Evolutionary conservation across 2,888 invertebrate species (phyloP).

Genomic region (Epinotia demarniana): DNA sequence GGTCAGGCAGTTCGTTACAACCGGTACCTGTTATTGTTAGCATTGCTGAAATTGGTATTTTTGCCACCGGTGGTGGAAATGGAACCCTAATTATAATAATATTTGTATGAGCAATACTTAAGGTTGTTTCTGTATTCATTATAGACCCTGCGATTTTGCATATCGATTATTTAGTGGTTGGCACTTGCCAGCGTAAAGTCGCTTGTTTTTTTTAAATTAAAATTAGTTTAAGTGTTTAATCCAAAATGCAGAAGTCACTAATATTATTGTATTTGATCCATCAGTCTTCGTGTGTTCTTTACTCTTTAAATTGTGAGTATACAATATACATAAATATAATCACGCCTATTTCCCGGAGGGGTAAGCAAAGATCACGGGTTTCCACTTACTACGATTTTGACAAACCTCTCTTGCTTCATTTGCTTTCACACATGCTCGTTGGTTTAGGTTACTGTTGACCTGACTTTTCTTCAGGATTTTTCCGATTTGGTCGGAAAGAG

Average conservation of each 20-base stretch:
- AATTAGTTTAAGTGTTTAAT: neutral
- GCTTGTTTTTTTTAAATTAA: neutral
- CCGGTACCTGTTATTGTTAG: no score
- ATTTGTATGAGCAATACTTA: conserved; percentile 2
- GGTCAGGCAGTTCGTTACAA: no score
- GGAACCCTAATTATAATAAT: conserved; percentile 11
- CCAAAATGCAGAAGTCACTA: conserved; percentile 8
- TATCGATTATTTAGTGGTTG: conserved; percentile 1
- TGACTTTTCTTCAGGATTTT: no score
- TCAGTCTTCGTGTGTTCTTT: conserved; percentile 13
- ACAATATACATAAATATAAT: no score
- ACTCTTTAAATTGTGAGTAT: conserved; percentile 20
- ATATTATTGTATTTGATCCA: neutral
- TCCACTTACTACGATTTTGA: no score
- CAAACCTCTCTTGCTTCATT: no score
- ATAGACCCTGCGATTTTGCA: neutral
- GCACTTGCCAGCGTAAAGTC: neutral
- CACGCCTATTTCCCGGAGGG: no score
- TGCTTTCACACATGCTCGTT: no score
- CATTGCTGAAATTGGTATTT: neutral
- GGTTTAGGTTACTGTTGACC: no score
- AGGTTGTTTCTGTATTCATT: conserved; percentile 18
- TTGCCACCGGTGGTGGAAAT: neutral
- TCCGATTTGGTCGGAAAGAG: no score
- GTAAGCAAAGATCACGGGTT: no score